Evolutionary conservation across 2,797 vertebrate species (phyloP).

Genomic region (Crenuchus spilurus): DNA sequence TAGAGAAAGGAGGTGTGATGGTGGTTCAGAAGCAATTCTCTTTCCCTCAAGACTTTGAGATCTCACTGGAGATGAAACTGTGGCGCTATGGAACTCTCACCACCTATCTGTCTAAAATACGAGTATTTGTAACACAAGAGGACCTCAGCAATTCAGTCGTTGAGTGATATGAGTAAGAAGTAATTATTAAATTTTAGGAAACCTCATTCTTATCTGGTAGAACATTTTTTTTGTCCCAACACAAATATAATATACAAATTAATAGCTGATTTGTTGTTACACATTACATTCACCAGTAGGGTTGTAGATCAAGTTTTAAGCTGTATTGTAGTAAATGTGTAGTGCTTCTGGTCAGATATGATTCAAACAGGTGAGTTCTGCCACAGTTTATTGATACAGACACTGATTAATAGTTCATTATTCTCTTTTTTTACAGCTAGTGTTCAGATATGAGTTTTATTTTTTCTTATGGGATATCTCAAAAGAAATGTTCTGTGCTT

Average conservation of each 20-base stretch:
- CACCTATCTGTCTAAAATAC: constrained; percentile 90
- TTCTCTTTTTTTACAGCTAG: not conserved
- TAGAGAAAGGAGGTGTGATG: constrained; percentile 86
- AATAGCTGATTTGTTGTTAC: not conserved
- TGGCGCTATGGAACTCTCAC: constrained; percentile 81
- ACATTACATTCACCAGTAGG: not conserved
- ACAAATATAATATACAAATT: no score
- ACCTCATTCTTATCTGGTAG: not conserved
- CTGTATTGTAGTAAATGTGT: not conserved
- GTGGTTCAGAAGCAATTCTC: constrained; percentile 84
- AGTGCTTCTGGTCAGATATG: not conserved
- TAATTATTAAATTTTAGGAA: not conserved
- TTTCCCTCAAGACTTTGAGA: constrained; percentile 87
- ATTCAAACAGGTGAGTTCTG: not conserved
- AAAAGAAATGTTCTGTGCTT: not conserved
- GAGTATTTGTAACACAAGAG: constrained; percentile 89
- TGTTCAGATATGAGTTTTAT: not conserved
- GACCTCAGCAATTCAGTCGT: constrained; percentile 68
- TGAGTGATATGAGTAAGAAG: constrained; percentile 8
- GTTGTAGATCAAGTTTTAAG: not conserved
- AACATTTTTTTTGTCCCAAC: no score
- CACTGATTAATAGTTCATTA: not conserved
- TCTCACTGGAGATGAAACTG: constrained; percentile 90
- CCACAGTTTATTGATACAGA: not conserved
- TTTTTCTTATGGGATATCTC: not conserved